Percentiles rank a stretch among this genome's conserved stretches.
Conservation (phyloP, 2,797 vertebrate species). For the Lagodon rhomboides region DNA sequence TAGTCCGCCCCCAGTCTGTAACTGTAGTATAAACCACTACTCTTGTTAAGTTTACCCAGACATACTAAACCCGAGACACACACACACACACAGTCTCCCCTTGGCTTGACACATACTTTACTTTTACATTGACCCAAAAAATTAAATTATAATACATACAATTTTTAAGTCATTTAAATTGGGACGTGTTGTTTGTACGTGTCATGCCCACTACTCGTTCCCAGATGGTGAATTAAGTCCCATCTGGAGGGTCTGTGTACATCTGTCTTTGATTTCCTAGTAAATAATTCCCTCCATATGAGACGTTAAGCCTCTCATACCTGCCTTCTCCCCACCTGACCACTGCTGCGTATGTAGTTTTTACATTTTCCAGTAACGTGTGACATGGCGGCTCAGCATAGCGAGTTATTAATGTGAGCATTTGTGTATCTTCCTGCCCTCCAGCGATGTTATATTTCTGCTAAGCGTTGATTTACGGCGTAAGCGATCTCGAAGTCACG, state of each 20-base stretch:
- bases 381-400: background rate
- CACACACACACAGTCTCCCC: background rate
- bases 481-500: constrained; percentile 19
- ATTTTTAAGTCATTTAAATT: background rate
- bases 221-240: constrained; percentile 26
- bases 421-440: background rate
- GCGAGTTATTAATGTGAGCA: background rate
- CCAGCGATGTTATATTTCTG: constrained; percentile 1
- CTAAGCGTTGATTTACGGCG: constrained; percentile 19
- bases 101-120: constrained; percentile 13
- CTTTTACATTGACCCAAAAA: constrained; percentile 8
- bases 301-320: constrained; percentile 19
- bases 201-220: constrained; percentile 2
- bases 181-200: constrained; percentile 6
- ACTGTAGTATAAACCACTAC: constrained; percentile 54
- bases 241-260: constrained; percentile 68
- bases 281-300: constrained; percentile 48
- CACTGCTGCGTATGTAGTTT: background rate
- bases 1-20: constrained; percentile 17
- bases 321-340: constrained; percentile 11
- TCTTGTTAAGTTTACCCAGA: constrained; percentile 20
- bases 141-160: background rate
- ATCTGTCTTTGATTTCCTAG: constrained; percentile 61
- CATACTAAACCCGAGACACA: background rate
- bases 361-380: background rate